A percentile compares a stretch with the other conserved stretches of the same genome.
Conservation (phyloP, 2,888 invertebrate species). For the Aelia acuminata region DNA sequence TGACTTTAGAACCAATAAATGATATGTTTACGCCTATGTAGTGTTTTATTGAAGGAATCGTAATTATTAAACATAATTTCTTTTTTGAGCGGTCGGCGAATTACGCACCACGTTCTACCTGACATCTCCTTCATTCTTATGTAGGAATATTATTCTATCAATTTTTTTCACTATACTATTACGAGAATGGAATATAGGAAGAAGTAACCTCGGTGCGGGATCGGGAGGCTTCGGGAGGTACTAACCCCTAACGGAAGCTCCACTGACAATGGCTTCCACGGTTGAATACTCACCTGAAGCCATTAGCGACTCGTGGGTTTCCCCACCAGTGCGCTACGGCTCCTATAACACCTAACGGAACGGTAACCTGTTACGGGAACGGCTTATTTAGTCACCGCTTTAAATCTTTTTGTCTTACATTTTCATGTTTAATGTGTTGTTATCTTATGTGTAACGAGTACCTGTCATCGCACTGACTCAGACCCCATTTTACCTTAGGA, state of each 20-base stretch:
- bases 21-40: too few species aligned
- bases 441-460: too few species aligned
- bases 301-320: background rate
- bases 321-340: background rate
- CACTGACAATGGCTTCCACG: conserved; percentile 13
- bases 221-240: background rate
- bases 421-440: too few species aligned
- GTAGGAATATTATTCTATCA: background rate
- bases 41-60: too few species aligned
- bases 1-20: too few species aligned
- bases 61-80: too few species aligned
- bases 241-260: background rate
- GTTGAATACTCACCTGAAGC: background rate
- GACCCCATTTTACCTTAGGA: too few species aligned
- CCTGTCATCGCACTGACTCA: too few species aligned
- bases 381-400: background rate
- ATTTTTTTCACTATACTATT: background rate
- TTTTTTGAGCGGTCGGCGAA: too few species aligned
- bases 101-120: too few species aligned
- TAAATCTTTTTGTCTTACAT: too few species aligned
- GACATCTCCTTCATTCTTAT: background rate
- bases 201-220: background rate
- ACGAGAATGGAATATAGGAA: background rate
- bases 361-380: background rate
- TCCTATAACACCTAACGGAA: background rate